Base-by-base conservation (phyloP, 1,140 invertebrate species). In the Trachymyrmex septentrionalis region DNA sequence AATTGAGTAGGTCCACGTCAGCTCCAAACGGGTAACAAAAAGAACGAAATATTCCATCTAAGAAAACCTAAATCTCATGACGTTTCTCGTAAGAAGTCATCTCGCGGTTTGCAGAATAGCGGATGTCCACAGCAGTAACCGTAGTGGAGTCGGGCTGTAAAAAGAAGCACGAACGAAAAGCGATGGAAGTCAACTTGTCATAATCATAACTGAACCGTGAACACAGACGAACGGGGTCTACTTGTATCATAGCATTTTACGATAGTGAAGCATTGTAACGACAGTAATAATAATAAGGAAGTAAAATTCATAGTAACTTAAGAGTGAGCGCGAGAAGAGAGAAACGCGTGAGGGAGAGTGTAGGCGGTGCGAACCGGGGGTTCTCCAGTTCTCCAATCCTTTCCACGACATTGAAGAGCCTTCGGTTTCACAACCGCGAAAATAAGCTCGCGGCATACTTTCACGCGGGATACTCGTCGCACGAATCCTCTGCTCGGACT, bases 241-340 rank as follows among this genome's bases (percentile, higher is more conserved):
- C 77, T 89, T 92, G 91, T 92, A 91, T 90, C 77, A 92, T 90
- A 92, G 87, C 85, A 81, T 81, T 86, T 91, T 86, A 90, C 82
- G 59, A 88, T 91, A 91, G 73, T 21, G 66, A 76, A 86, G 77
- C 82, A 75, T 88, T 91, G 71, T 89, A 90, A 88, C 66, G 81
- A 85, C 72, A 88, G 86, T 89, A 91, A 90, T 64, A 87, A 89
- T 76, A 87, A 87, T 88, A 90, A 90, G 59, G 27, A 86, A 78
- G 9, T 44, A 44, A n/a, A n/a, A 44, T 44, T 86, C 86, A 64
- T 86, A 82, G 61, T 80, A 85, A 89, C 87, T 91, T 89, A 87
- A 86, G 71, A 50, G 4, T 7, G 64, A 66, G 61, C 48, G 53
- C 24, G 27, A 66, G n/a, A 59, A 59, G 80, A 73, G 76, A 57